Conservation (phyloP, 2,113 vertebrate species). For the Vireo altiloquus region DNA sequence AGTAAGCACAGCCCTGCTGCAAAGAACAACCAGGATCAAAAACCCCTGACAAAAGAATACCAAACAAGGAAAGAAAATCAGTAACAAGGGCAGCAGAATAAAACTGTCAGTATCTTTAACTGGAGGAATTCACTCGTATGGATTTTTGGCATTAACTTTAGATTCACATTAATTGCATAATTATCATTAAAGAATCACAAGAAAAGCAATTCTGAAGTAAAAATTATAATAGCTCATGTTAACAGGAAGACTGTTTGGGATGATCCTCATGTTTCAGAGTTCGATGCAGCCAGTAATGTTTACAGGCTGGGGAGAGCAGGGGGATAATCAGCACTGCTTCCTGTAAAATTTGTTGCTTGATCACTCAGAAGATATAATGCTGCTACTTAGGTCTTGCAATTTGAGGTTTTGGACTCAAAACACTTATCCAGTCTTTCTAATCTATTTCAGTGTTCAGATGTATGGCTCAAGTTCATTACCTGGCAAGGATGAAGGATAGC, state of each 20-base stretch:
- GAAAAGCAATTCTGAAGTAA: neutral
- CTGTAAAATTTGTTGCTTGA: neutral
- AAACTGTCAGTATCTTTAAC: neutral
- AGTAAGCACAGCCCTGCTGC: neutral
- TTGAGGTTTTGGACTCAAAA: neutral
- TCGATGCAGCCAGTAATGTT: neutral
- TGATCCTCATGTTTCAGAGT: neutral
- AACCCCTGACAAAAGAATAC: neutral
- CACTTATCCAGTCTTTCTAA: neutral
- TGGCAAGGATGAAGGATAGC: neutral
- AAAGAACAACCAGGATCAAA: neutral
- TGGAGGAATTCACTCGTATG: neutral
- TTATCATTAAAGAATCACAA: neutral
- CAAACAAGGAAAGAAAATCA: neutral
- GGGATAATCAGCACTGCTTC: neutral
- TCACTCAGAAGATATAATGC: neutral
- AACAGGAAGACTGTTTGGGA: neutral
- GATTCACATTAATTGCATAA: neutral
- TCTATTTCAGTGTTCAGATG: neutral
- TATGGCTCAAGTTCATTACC: neutral
- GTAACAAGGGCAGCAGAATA: accelerated
- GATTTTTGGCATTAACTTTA: neutral
- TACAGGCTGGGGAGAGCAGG: accelerated
- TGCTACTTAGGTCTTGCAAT: neutral
- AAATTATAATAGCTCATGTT: neutral